phyloP scores from a whole-genome alignment of 2,797 vertebrate genomes.

The Scleropages formosus region DNA sequence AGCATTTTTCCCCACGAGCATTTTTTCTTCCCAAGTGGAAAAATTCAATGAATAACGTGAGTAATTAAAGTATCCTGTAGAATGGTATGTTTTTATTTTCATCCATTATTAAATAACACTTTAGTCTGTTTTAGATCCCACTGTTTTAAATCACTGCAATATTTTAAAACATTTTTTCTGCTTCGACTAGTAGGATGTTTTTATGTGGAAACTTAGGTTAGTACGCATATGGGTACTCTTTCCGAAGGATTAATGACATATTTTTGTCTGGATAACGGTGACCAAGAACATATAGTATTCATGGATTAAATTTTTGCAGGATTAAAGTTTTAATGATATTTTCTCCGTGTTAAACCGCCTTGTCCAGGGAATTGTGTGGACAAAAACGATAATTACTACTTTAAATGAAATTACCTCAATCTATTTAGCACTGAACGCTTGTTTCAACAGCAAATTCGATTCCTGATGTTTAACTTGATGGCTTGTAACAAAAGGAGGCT shows the following conservation, averaged over 20 bases:
- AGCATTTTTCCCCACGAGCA: conserved; percentile 75
- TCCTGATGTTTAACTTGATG: conserved; percentile 83
- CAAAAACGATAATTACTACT: conserved; percentile 73
- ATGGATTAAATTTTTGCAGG: no score
- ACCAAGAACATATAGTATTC: no score
- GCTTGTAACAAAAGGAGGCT: conserved; percentile 75
- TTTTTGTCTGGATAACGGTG: no score
- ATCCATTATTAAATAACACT: conserved; percentile 14
- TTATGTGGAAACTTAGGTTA: conserved; percentile 1
- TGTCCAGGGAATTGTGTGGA: conserved; percentile 81
- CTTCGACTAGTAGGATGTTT: conserved; percentile 16
- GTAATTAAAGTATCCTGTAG: conserved; percentile 5
- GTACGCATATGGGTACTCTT: not conserved
- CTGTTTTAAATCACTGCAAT: not conserved
- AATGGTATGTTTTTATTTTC: conserved; percentile 13
- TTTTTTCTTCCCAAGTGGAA: conserved; percentile 58
- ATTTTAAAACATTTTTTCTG: conserved; percentile 18
- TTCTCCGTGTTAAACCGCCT: conserved; percentile 69
- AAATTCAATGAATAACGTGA: conserved; percentile 14
- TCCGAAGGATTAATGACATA: not conserved
- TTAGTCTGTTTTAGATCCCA: not conserved
- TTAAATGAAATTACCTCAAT: conserved; percentile 80
- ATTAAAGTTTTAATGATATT: not conserved
- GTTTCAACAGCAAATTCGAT: conserved; percentile 89
- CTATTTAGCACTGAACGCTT: conserved; percentile 86